These are phyloP conservation scores for Artemia sp. DNA, from an alignment of 2,888 invertebrate genomes.

Conservation along the genomic window DNA sequence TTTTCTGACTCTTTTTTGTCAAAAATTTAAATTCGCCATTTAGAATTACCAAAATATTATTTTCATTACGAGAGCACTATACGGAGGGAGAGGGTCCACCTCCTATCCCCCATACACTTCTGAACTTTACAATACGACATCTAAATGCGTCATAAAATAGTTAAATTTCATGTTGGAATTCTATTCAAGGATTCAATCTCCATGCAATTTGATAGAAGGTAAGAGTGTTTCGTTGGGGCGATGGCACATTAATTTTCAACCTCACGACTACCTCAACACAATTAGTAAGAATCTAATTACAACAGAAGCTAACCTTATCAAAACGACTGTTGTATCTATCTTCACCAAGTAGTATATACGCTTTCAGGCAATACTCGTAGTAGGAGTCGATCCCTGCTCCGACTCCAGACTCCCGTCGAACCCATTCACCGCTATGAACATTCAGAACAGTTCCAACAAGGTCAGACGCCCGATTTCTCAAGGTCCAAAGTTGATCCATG, in stretches of 20 bases:
- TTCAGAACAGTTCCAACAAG: conserved; percentile 94
- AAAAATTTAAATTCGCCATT: no score
- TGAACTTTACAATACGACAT: no score
- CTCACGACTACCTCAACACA: not conserved
- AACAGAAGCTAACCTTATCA: conserved; percentile 39
- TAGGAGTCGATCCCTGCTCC: conserved; percentile 99
- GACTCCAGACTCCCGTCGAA: conserved; percentile 84
- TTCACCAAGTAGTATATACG: conserved; percentile 79
- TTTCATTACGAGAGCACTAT: no score
- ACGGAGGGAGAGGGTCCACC: no score
- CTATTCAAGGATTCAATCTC: no score
- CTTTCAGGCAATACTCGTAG: conserved; percentile 94
- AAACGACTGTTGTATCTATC: conserved; percentile 83
- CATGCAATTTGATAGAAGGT: no score
- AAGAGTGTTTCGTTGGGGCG: no score
- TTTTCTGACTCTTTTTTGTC: no score
- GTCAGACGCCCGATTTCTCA: conserved; percentile 73
- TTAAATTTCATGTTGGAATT: not conserved
- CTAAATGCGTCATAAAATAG: not conserved
- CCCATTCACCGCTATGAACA: conserved; percentile 96
- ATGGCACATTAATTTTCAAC: no score
- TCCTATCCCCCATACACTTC: no score
- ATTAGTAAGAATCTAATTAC: not conserved
- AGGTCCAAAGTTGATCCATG: conserved; percentile 91
- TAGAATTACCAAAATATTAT: no score